Evolutionary conservation across 2,113 vertebrate species (phyloP), one percentile per base, ranked within the genome.

Genomic region (Amphiprion percula): DNA sequence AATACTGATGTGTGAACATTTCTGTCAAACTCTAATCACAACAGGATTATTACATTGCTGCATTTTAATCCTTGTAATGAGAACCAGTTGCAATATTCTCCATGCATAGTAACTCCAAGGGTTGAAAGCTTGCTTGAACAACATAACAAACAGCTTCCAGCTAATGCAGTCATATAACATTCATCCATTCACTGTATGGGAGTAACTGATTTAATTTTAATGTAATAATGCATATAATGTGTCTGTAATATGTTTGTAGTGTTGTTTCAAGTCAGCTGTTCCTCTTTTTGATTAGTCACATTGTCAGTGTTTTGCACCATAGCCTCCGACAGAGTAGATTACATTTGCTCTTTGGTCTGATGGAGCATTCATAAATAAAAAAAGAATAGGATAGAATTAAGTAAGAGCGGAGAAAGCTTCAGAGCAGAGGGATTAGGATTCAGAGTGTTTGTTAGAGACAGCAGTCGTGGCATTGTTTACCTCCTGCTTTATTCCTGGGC

Each of bases 401-500:
- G 82, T 41, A 49, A 79, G 62, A 71, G 67, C 47, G 82, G 50
- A 82, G 78, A 84, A 61, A 67, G 77, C 60, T 21, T 47, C 12
- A 8, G 60, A 78, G 74, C 33, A n/a, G 71, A 49, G 77, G 82
- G 79, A 89, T 86, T 86, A 88, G 78, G 60, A 78, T 75, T 77
- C 60, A 33, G 49, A 71, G 68, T 85, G 82, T 75, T 87, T 76
- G 86, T 86, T 66, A 53, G 79, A 82, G 78, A 79, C 82, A 80
- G 67, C 65, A 71, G 84, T 59, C 12, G 21, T 56, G 68, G 65
- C 70, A 79, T 86, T 89, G 85, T 89, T 91, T 89, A 91, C 89
- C 78, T 87, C 68, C 54, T 71, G 72, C 71, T 88, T 87, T 71
- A 80, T 74, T 79, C 60, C 71, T 58, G 56, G 79, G 56, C 67